A percentile compares a stretch with the other conserved stretches of the same genome.
phyloP scores from a whole-genome alignment of 2,888 invertebrate species.

The Eulithis testata region DNA sequence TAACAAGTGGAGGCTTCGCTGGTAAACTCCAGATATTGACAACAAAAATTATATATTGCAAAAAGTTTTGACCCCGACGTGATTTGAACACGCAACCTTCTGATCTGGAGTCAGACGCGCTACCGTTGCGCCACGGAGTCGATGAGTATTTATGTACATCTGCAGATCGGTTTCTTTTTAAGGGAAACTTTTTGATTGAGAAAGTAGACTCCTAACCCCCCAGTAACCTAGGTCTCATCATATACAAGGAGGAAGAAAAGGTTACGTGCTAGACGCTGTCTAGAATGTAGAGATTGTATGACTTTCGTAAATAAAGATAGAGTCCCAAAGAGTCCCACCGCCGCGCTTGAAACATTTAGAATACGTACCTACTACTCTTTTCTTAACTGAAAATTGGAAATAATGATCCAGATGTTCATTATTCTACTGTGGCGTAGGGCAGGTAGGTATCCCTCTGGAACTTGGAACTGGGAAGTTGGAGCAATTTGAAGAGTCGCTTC shows the following conservation, averaged over 20 bases:
- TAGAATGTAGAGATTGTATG: too few relatives aligned
- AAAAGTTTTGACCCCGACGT: slow-evolving; percentile 92
- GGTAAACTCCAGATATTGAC: background rate
- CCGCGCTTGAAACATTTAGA: too few relatives aligned
- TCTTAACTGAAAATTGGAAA: background rate
- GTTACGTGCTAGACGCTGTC: too few relatives aligned
- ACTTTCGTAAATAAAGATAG: too few relatives aligned
- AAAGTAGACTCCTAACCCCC: too few relatives aligned
- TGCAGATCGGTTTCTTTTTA: background rate
- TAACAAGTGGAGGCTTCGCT: slow-evolving; percentile 47
- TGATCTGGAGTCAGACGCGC: slow-evolving; percentile 99
- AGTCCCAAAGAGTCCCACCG: too few relatives aligned
- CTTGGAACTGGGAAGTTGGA: slow-evolving; percentile 55
- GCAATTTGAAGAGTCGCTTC: slow-evolving; percentile 69
- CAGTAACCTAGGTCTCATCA: too few relatives aligned
- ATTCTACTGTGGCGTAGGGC: slow-evolving; percentile 24
- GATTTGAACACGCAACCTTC: slow-evolving; percentile 99
- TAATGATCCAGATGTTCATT: slow-evolving; percentile 4
- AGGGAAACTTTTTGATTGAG: too few relatives aligned
- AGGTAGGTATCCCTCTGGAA: slow-evolving; percentile 58
- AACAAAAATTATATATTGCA: background rate
- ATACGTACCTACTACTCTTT: too few relatives aligned
- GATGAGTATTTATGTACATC: background rate
- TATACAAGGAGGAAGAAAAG: too few relatives aligned
- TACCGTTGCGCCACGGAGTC: slow-evolving; percentile 98